Base-by-base conservation (phyloP, 2,888 invertebrate species). In the Margaritifera margaritifera region DNA sequence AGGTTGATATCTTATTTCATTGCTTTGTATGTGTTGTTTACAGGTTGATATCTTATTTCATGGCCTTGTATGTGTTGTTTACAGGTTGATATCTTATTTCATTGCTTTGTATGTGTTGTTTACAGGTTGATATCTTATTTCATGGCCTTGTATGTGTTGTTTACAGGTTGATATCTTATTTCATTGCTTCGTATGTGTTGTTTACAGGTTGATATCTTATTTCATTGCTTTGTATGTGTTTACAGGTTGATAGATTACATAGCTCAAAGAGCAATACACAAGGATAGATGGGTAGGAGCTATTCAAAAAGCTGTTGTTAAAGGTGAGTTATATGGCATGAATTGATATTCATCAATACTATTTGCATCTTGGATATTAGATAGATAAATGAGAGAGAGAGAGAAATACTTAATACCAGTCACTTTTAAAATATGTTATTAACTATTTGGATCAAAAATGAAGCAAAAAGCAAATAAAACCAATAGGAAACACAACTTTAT, bases 251-350 rank as follows among this genome's bases (percentile, higher is more conserved):
- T 86, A 6, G 70, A 80, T 6, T 89, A 87, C 65, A 80, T 89
- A 6, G 73, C 79, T 53, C 88, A 89, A 69, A 78, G 89, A 59
- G 61, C 67, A 18, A 62, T 65, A 25, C 71, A 86, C 74, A 84
- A 84, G 66, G 84, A 85, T 15, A 80, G 86, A 64, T 89, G 89
- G 89, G 84, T 86, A 19, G 84, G 85, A 52, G 88, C 86, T 11
- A 69, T 89, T n/a, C 78, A 82, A 66, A 69, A 74, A 31, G 75
- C 87, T 19, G 50, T 71, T 0, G 62, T 86, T 11, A 86, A 86
- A 73, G 81, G 86, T 85, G 77, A 60, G 66, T 20, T 42, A 25
- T 64, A 8, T 64, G 55, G 22, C 20, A n/a, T 6, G 19, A 58
- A 25, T 22, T 22, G 3, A 55, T 55, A 2, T 19, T 55, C 55